Conservation (phyloP, 2,888 invertebrate species). For the Dione vanillae region DNA sequence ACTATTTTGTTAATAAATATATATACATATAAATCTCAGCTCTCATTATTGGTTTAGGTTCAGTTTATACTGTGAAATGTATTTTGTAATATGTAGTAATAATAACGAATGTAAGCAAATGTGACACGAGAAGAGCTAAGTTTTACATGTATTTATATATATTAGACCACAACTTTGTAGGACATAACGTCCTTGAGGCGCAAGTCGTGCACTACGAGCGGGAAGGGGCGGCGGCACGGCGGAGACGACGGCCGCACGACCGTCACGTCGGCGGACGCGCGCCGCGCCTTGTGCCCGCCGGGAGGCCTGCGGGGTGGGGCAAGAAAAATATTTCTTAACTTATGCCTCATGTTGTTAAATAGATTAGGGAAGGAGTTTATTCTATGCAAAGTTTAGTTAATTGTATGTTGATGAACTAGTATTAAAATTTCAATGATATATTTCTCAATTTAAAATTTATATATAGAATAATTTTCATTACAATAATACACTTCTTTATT, state of each 20-base stretch:
- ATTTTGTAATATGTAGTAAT: no score
- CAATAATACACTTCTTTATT: no score
- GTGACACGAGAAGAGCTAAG: background rate
- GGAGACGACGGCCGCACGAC: slow-evolving; percentile 49
- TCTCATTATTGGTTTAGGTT: background rate
- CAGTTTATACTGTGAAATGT: no score
- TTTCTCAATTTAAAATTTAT: no score
- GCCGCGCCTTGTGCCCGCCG: slow-evolving; percentile 54
- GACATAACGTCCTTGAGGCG: slow-evolving; percentile 53
- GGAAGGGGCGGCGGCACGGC: slow-evolving; percentile 74
- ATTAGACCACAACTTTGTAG: slow-evolving; percentile 38
- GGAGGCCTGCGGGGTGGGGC: slow-evolving; percentile 47
- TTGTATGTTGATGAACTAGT: no score
- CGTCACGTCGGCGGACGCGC: slow-evolving; percentile 55
- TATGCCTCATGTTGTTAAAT: no score
- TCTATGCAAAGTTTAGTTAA: no score
- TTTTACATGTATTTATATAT: background rate
- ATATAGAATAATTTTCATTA: no score
- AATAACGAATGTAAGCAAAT: no score
- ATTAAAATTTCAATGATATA: no score
- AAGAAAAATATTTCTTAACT: no score
- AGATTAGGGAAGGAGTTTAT: no score
- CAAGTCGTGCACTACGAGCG: slow-evolving; percentile 72
- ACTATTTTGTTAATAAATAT: background rate
- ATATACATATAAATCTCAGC: slow-evolving; percentile 5